A percentile compares a stretch with the other conserved stretches of the same genome.
These are phyloP conservation scores for Corythornis leucogaster DNA, from an alignment of 2,797 vertebrate species.

Conservation along the genomic window DNA sequence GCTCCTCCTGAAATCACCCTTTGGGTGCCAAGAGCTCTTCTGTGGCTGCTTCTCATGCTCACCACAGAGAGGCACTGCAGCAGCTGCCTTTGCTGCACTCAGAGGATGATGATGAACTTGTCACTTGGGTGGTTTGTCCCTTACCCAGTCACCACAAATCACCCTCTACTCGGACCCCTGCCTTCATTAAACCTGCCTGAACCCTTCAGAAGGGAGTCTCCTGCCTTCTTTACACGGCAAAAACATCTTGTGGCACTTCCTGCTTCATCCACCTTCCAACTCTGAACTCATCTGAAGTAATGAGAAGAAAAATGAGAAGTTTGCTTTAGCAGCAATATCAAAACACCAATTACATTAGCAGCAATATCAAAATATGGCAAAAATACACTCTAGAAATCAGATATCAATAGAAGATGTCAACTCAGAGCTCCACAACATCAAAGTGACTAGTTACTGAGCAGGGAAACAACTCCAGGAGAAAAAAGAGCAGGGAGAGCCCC, in stretches of 20 bases:
- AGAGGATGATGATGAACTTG: not conserved
- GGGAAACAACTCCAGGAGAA: not conserved
- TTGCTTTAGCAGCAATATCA: not conserved
- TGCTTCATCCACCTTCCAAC: not conserved
- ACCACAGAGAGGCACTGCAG: constrained; percentile 68
- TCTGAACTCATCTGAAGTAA: not conserved
- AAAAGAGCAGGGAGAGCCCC: not conserved
- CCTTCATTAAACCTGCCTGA: not conserved
- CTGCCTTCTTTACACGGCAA: not conserved
- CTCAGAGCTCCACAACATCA: not conserved
- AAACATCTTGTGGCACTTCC: not conserved
- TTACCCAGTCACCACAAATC: not conserved
- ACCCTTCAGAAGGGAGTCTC: not conserved
- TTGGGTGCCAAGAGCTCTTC: no score
- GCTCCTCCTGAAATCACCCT: not conserved
- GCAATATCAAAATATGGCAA: no score
- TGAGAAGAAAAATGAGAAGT: accelerated
- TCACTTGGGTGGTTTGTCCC: not conserved
- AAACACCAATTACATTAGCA: no score
- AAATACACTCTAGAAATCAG: no score
- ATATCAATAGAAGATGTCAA: no score
- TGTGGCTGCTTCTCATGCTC: not conserved
- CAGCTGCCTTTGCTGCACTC: constrained; percentile 9
- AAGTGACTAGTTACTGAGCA: not conserved
- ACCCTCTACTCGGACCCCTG: not conserved